These are phyloP conservation scores for Myathropa florea DNA, from an alignment of 2,888 invertebrate species.

Conservation along the genomic window DNA sequence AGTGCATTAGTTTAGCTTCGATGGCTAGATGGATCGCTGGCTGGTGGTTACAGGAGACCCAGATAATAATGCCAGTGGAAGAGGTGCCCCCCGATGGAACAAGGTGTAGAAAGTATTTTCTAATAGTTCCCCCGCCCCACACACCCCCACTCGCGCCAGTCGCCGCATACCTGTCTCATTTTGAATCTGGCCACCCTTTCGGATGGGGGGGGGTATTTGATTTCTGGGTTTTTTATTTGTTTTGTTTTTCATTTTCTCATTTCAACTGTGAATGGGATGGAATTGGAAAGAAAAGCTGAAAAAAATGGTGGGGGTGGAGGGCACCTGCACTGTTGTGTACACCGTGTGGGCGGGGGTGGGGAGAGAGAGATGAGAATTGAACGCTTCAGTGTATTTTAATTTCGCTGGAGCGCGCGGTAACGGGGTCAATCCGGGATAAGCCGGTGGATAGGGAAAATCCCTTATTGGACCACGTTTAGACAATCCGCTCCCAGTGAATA, in stretches of 20 bases:
- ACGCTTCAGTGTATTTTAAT: constrained; percentile 12
- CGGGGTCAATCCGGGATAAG: constrained; percentile 17
- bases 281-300: constrained; percentile 18
- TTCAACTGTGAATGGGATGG: constrained; percentile 6
- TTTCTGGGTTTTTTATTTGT: constrained; percentile 11
- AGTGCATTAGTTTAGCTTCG: constrained; percentile 56
- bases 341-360: constrained; percentile 18
- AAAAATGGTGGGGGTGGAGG: constrained; percentile 1
- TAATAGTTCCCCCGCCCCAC: not conserved
- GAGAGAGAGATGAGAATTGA: constrained; percentile 7
- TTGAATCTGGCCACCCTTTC: constrained; percentile 17
- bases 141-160: not conserved
- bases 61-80: constrained; percentile 43
- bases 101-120: constrained; percentile 12
- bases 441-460: not conserved
- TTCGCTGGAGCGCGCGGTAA: not conserved
- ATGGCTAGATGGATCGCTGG: constrained; percentile 58
- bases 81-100: not conserved
- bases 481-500: not conserved
- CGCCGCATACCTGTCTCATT: constrained; percentile 2
- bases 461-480: not conserved
- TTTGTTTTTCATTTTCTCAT: constrained; percentile 5
- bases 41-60: constrained; percentile 39
- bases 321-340: not conserved
- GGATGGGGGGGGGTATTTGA: constrained; percentile 23